These are phyloP conservation scores for Pachyseris speciosa DNA, from an alignment of 64 coral and sea anemone genomes.

Conservation along the genomic window DNA sequence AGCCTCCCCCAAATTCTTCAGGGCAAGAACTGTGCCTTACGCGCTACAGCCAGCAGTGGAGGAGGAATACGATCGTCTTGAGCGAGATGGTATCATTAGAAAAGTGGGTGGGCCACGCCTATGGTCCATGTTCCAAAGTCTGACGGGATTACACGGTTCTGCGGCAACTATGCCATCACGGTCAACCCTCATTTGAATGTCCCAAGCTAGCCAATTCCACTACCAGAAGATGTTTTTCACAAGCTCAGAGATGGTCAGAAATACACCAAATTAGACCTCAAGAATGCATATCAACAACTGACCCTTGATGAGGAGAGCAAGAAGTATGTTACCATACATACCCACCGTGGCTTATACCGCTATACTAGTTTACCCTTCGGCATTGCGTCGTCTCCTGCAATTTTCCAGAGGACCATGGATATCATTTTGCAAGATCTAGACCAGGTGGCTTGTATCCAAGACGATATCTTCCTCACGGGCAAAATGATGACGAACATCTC, in stretches of 20 bases:
- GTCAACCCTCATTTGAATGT: slow-evolving; percentile 29
- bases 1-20: not conserved
- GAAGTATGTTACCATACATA: not conserved
- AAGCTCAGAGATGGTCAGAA: too few relatives aligned
- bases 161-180: too few relatives aligned
- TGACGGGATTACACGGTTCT: too few relatives aligned
- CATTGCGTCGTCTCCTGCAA: not conserved
- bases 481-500: not conserved
- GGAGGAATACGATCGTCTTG: not conserved
- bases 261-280: not conserved
- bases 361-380: not conserved
- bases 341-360: not conserved
- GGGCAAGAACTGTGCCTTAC: not conserved
- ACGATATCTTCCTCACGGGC: not conserved
- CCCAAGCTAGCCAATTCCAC: not conserved
- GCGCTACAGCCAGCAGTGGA: not conserved
- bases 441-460: too few relatives aligned
- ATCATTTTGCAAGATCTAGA: too few relatives aligned
- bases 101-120: not conserved
- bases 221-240: too few relatives aligned
- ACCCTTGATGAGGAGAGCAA: not conserved
- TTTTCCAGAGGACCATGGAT: too few relatives aligned
- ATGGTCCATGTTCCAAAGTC: too few relatives aligned
- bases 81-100: not conserved
- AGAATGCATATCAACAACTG: not conserved